A percentile compares a stretch with the other conserved stretches of the same genome.
Evolutionary conservation across 2,888 invertebrate genomes (phyloP).

Genomic region (Acholoe squamosa): DNA sequence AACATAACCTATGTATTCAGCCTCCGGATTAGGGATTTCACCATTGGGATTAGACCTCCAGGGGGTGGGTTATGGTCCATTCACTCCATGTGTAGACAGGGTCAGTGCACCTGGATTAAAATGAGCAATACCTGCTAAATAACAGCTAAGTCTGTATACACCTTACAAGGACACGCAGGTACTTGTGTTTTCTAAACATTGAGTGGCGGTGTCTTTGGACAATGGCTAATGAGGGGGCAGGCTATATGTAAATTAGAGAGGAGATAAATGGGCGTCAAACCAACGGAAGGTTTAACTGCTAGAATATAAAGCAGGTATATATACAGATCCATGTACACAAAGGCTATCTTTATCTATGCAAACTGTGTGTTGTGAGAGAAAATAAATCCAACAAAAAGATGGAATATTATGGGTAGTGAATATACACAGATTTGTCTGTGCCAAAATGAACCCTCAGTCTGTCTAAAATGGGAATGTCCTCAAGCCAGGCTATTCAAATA

Average conservation of each 20-base stretch:
- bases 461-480: neutral
- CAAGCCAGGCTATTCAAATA: neutral
- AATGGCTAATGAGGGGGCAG: neutral
- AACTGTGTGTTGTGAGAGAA: neutral
- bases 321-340: neutral
- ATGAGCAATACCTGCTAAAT: neutral
- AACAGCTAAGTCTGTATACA: neutral
- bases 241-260: neutral
- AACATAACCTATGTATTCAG: conserved; percentile 17
- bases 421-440: conserved; percentile 8
- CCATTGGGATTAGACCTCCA: neutral
- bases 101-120: conserved; percentile 21
- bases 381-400: neutral
- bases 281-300: neutral
- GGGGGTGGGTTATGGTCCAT: neutral
- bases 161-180: neutral
- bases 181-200: neutral
- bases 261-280: neutral
- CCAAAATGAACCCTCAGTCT: neutral
- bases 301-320: neutral
- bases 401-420: neutral
- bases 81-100: neutral
- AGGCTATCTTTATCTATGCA: neutral
- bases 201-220: conserved; percentile 12
- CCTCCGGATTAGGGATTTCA: conserved; percentile 3